Percentiles rank a stretch among this genome's conserved stretches.
Conservation (phyloP, 2,113 vertebrate genomes). For the Rhea americana region DNA sequence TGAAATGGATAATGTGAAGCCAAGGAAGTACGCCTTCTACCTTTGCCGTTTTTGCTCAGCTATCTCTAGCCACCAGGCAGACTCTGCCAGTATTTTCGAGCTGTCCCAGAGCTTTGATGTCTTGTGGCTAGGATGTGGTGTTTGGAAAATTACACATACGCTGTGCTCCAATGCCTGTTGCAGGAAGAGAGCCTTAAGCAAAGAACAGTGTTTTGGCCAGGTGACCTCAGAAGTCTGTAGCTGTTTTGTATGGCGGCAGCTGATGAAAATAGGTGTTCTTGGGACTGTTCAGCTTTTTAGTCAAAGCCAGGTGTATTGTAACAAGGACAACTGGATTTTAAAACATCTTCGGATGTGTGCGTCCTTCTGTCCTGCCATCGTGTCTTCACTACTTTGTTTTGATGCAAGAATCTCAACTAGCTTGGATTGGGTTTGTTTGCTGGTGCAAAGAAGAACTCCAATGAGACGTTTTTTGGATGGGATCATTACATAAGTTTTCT, state of each 20-base stretch:
- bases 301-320: neutral
- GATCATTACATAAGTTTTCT: accelerated
- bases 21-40: neutral
- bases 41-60: constrained; percentile 35
- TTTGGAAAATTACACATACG: neutral
- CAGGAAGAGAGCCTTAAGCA: neutral
- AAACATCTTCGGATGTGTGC: neutral
- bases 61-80: neutral
- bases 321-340: neutral
- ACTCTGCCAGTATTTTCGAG: constrained; percentile 1
- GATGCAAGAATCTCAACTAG: neutral
- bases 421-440: neutral
- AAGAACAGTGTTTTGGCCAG: neutral
- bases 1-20: neutral
- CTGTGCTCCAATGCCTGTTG: neutral
- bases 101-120: constrained; percentile 26
- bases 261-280: neutral
- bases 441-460: neutral
- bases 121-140: neutral
- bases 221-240: neutral
- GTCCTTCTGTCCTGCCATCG: neutral
- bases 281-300: neutral
- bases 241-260: neutral
- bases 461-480: neutral
- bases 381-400: neutral